Evolutionary conservation across 2,797 vertebrate species (phyloP), one percentile per base, ranked within the genome.

Genomic region (Coluber constrictor): DNA sequence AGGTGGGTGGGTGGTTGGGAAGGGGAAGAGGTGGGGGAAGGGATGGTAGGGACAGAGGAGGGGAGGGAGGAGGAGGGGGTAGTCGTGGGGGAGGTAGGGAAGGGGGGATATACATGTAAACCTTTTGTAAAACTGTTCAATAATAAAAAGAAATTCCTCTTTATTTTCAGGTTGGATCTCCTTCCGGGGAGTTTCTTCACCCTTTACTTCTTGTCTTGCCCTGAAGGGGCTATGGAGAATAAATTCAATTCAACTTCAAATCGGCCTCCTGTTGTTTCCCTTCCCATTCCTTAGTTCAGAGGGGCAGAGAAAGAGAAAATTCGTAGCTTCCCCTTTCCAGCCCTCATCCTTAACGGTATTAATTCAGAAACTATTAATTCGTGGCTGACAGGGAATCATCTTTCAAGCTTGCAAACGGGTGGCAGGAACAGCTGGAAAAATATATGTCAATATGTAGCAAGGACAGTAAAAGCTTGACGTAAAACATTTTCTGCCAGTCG

Each of bases 311-410:
- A 83, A 60, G 20, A 86, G n/a, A 79, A 13, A 66, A 47, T 66
- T 66, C 6, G 0, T 6, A 6, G 87, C 59, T 11, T 15, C 15
- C 23, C 15, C 23, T 56, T 23, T 93, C 87, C 66, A 83, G 66
- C 47, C 18, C 43, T 60, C 59, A 66, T 66, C 70, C 57, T 56
- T 54, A 83, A 29, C 16, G 54, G 37, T 37, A 88, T 83, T 54
- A 61, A 83, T 91, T 86, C n/a, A 47, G 57, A 37, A 94, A 93
- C 86, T 74, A 51, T 66, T 92, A 63, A 93, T 94, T 83, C 25
- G 3, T 37, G 83, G 37, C 0, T 4, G 89, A 94, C 55, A 83
- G 89, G 15, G 29, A 0, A 0, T 91, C 93, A 86, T 56, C 1
- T 25, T 91, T 61, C 47, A n/a, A 56, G 43, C 47, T 74, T 29